phyloP scores from a whole-genome alignment of 2,113 vertebrate genomes.

The Rhea americana region DNA sequence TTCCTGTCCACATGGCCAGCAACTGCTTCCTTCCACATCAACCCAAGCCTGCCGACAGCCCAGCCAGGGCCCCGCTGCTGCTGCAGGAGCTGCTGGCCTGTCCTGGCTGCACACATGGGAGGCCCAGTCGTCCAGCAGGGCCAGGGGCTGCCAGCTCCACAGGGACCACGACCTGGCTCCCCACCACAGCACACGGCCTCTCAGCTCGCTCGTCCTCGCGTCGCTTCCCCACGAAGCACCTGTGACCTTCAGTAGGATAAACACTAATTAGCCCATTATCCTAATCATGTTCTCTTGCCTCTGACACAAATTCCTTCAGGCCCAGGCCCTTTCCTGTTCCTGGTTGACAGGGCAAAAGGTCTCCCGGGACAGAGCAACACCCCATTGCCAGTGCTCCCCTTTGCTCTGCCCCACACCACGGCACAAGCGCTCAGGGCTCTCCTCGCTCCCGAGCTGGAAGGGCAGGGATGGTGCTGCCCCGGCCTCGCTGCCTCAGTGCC shows the following conservation, averaged over 20 bases:
- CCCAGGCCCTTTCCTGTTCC: not conserved
- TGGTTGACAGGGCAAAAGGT: rapidly evolving
- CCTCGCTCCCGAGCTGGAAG: not conserved
- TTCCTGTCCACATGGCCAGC: no score
- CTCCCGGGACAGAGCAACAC: not conserved
- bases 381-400: not conserved
- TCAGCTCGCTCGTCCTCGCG: no score
- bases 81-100: no score
- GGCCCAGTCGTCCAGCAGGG: not conserved
- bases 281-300: not conserved
- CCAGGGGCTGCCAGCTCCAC: not conserved
- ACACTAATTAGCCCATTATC: not conserved
- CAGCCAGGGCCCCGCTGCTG: not conserved
- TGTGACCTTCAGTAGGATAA: not conserved
- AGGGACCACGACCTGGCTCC: rapidly evolving
- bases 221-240: not conserved
- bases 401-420: no score
- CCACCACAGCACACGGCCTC: not conserved
- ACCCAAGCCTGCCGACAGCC: no score
- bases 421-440: not conserved
- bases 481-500: not conserved
- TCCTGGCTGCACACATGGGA: not conserved
- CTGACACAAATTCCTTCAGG: not conserved
- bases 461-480: not conserved
- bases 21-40: not conserved